Percentiles rank a stretch among this genome's conserved stretches.
phyloP scores from a whole-genome alignment of 2,888 invertebrate species.

The Zaprionus lineosus region DNA sequence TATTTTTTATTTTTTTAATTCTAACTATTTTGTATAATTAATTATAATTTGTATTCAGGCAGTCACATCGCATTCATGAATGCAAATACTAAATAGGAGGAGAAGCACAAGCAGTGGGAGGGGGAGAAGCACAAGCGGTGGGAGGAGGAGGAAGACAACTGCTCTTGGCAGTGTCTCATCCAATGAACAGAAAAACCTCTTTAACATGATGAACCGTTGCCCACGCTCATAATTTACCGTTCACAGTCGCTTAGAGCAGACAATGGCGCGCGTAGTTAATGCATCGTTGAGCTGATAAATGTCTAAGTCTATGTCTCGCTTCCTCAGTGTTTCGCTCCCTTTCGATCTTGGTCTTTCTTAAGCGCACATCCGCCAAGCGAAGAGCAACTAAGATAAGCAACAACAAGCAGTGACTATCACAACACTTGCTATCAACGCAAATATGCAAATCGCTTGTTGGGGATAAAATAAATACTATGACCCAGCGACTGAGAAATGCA shows the following conservation, averaged over 20 bases:
- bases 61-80: slow-evolving; percentile 1
- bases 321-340: too few relatives aligned
- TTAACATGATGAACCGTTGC: slow-evolving; percentile 10
- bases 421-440: slow-evolving; percentile 69
- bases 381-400: neutral
- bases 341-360: slow-evolving; percentile 25
- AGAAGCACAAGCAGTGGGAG: too few relatives aligned
- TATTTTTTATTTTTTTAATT: too few relatives aligned
- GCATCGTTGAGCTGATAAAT: slow-evolving; percentile 20
- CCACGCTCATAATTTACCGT: slow-evolving; percentile 25
- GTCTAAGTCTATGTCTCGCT: too few relatives aligned
- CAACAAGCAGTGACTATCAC: slow-evolving; percentile 36
- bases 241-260: slow-evolving; percentile 29
- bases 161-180: too few relatives aligned
- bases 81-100: neutral
- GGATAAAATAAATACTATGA: slow-evolving; percentile 52
- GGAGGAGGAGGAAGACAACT: too few relatives aligned
- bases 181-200: slow-evolving; percentile 8
- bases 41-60: slow-evolving; percentile 34
- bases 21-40: too few relatives aligned
- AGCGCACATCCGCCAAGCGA: slow-evolving; percentile 44
- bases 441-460: slow-evolving; percentile 63
- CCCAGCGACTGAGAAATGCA: slow-evolving; percentile 37
- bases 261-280: slow-evolving; percentile 62
- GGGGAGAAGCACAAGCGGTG: too few relatives aligned